These are phyloP conservation scores for Lepidurus couesii DNA, from an alignment of 1,140 invertebrate genomes.

Conservation along the genomic window DNA sequence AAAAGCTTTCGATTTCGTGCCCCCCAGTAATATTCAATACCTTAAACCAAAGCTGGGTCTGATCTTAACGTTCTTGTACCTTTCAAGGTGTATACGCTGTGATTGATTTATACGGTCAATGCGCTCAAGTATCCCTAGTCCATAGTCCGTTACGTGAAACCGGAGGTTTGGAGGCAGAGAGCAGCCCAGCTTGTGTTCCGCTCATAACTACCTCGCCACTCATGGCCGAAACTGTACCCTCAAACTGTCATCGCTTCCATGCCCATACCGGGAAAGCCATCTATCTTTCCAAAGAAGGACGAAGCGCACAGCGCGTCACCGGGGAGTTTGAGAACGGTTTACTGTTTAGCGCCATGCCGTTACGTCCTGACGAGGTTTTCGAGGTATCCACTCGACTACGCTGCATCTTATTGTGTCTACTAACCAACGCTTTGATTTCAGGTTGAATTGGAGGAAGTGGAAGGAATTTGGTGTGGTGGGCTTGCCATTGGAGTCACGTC, in stretches of 20 bases:
- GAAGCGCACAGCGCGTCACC: constrained; percentile 52
- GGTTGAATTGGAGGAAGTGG: neutral
- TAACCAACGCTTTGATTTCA: neutral
- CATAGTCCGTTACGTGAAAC: constrained; percentile 30
- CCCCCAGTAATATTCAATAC: constrained; percentile 50
- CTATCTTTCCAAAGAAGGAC: constrained; percentile 21
- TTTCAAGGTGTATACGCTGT: constrained; percentile 75
- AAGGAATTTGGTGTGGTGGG: neutral
- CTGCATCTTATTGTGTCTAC: no score
- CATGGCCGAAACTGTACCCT: neutral
- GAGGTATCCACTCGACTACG: constrained; percentile 47
- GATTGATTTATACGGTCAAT: constrained; percentile 89
- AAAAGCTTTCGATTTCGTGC: constrained; percentile 71
- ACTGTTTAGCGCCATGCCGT: constrained; percentile 48
- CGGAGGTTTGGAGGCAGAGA: constrained; percentile 4
- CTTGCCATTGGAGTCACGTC: constrained; percentile 16
- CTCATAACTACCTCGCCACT: neutral
- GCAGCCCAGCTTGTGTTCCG: neutral
- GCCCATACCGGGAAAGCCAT: constrained; percentile 24
- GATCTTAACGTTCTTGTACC: neutral
- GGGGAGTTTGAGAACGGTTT: constrained; percentile 55
- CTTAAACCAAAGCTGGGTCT: neutral
- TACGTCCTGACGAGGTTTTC: constrained; percentile 52
- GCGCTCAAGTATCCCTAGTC: constrained; percentile 67
- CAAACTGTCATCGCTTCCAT: constrained; percentile 20